These are phyloP conservation scores for Trissolcus brochymenae DNA, from an alignment of 2,888 invertebrate genomes.

Conservation along the genomic window DNA sequence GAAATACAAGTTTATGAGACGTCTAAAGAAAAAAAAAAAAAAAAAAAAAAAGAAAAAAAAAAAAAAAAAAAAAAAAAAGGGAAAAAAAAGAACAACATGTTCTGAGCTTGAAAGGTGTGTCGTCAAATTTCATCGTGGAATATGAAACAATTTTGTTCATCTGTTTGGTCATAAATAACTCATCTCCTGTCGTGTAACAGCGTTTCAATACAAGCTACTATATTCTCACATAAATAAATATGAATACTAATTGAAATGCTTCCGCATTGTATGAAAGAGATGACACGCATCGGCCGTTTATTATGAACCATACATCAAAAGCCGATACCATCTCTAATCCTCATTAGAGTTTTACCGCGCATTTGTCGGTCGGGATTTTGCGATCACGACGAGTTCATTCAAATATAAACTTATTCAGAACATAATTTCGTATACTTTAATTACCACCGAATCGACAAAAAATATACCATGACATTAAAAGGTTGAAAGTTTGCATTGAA, in stretches of 20 bases:
- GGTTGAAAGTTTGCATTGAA: background rate
- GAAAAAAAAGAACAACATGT: too few species aligned
- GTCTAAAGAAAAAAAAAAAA: too few species aligned
- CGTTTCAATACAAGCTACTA: conserved; percentile 47
- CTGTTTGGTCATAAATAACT: conserved; percentile 46
- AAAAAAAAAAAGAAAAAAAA: too few species aligned
- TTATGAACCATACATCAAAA: conserved; percentile 57
- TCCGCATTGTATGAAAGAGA: conserved; percentile 53
- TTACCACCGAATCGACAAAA: conserved; percentile 9
- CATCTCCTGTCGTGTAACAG: conserved; percentile 38
- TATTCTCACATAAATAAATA: conserved; percentile 57
- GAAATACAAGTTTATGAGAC: too few species aligned
- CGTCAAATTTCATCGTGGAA: conserved; percentile 20
- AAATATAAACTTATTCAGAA: conserved; percentile 43
- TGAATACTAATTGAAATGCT: conserved; percentile 56
- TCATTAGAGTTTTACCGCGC: conserved; percentile 49
- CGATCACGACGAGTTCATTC: conserved; percentile 26
- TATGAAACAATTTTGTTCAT: conserved; percentile 36
- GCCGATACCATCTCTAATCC: conserved; percentile 54
- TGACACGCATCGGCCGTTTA: conserved; percentile 52
- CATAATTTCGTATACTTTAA: conserved; percentile 33
- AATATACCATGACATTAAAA: background rate
- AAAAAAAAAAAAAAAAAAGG: too few species aligned
- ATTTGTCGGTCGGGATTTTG: conserved; percentile 40
- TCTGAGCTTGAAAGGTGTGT: too few species aligned